Percentiles rank a stretch among this genome's conserved stretches.
phyloP scores from a whole-genome alignment of 2,888 invertebrate genomes.

The Netelia virgata region DNA sequence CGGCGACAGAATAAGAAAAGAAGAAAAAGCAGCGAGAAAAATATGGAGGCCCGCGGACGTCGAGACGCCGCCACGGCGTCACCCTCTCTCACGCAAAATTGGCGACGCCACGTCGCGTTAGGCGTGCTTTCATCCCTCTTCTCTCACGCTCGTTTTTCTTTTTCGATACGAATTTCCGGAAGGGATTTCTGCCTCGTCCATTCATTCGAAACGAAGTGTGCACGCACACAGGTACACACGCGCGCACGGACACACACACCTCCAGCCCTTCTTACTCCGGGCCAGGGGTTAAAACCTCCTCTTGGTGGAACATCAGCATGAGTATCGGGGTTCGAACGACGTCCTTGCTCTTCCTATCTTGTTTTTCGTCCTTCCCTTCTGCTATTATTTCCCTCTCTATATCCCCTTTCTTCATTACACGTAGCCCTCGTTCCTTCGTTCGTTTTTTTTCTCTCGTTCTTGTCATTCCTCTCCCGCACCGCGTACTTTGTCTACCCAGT shows the following conservation, averaged over 20 bases:
- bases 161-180: conserved; percentile 42
- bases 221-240: conserved; percentile 21
- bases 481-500: conserved; percentile 39
- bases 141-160: not conserved
- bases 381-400: conserved; percentile 39
- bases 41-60: conserved; percentile 3
- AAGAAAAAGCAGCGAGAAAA: conserved; percentile 17
- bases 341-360: conserved; percentile 42
- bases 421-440: conserved; percentile 28
- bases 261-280: not conserved
- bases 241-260: not conserved
- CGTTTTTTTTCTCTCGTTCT: conserved; percentile 17
- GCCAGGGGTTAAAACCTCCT: conserved; percentile 22
- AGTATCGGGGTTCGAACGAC: conserved; percentile 22
- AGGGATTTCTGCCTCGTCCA: conserved; percentile 42
- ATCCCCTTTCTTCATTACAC: conserved; percentile 60
- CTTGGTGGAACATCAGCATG: conserved; percentile 39
- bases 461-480: conserved; percentile 3
- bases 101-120: conserved; percentile 50
- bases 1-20: not conserved
- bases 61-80: conserved; percentile 28
- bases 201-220: conserved; percentile 36
- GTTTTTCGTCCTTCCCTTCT: conserved; percentile 27
- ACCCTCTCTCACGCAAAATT: not conserved
- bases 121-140: conserved; percentile 38